A percentile compares a stretch with the other conserved stretches of the same genome.
phyloP scores from a whole-genome alignment of 2,888 invertebrate species.

The Oscheius onirici region DNA sequence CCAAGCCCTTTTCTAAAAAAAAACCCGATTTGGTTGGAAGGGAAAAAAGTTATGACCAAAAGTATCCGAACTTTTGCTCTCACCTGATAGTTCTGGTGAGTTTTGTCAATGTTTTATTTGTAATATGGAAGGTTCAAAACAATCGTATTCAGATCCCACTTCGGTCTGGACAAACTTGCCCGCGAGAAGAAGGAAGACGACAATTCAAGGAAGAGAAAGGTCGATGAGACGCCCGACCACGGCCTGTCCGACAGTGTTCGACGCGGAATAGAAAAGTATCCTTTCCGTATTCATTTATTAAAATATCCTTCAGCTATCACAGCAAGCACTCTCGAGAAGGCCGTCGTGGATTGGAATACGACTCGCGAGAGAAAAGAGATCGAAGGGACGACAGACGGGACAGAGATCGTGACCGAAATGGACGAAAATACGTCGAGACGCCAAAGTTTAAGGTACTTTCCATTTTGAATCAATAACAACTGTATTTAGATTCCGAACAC shows the following conservation, averaged over 20 bases:
- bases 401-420: slow-evolving; percentile 34
- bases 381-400: not conserved
- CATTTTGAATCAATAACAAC: not conserved
- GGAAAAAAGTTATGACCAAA: too few species aligned
- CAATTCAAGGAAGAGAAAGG: slow-evolving; percentile 44
- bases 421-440: slow-evolving; percentile 47
- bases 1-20: too few species aligned
- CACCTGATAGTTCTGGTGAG: too few species aligned
- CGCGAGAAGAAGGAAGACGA: slow-evolving; percentile 68
- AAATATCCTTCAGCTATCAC: slow-evolving; percentile 18
- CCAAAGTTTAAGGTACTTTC: slow-evolving; percentile 51
- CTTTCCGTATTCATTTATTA: not conserved
- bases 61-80: too few species aligned
- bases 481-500: slow-evolving; percentile 63
- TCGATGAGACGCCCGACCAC: slow-evolving; percentile 53
- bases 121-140: not conserved
- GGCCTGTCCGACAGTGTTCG: slow-evolving; percentile 60
- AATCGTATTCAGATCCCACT: slow-evolving; percentile 67
- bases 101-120: not conserved
- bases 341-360: slow-evolving; percentile 33
- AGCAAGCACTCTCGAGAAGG: slow-evolving; percentile 28
- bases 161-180: slow-evolving; percentile 74
- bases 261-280: slow-evolving; percentile 54
- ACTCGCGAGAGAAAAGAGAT: slow-evolving; percentile 28
- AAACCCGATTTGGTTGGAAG: too few species aligned